A percentile compares a stretch with the other conserved stretches of the same genome.
These are phyloP conservation scores for Apodemus speciosus DNA, from an alignment of 2,113 vertebrate species.

Conservation along the genomic window DNA sequence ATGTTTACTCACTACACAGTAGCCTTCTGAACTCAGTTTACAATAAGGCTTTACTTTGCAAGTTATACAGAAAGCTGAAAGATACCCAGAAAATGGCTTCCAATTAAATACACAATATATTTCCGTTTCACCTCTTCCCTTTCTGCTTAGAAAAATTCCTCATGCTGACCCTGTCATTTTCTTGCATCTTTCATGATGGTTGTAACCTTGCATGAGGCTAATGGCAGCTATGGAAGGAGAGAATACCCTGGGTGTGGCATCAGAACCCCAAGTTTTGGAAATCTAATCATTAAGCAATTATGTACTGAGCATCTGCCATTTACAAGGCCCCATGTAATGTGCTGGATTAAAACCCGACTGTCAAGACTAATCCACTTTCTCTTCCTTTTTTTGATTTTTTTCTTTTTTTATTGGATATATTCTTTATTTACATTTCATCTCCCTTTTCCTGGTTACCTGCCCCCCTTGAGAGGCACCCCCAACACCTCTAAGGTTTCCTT, in stretches of 20 bases:
- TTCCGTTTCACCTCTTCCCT: background rate
- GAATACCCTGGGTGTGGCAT: background rate
- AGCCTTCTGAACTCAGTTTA: background rate
- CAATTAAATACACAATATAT: background rate
- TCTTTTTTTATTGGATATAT: no score
- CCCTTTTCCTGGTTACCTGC: no score
- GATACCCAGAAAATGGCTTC: background rate
- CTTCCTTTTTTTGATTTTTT: no score
- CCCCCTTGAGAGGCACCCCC: background rate
- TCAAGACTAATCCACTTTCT: background rate
- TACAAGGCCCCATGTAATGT: background rate
- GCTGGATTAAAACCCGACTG: background rate
- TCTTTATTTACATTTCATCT: no score
- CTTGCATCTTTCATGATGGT: background rate
- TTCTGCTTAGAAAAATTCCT: conserved; percentile 29
- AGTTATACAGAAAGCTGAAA: background rate
- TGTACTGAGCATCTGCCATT: background rate
- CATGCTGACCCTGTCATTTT: background rate
- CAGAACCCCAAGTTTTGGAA: background rate
- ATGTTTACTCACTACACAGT: background rate
- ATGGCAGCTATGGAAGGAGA: background rate
- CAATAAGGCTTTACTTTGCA: background rate
- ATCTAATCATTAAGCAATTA: background rate
- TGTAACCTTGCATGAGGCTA: background rate
- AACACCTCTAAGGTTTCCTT: background rate